These are phyloP conservation scores for Lepidocolaptes lacrymiger DNA, from an alignment of 2,797 vertebrate genomes.

Conservation along the genomic window DNA sequence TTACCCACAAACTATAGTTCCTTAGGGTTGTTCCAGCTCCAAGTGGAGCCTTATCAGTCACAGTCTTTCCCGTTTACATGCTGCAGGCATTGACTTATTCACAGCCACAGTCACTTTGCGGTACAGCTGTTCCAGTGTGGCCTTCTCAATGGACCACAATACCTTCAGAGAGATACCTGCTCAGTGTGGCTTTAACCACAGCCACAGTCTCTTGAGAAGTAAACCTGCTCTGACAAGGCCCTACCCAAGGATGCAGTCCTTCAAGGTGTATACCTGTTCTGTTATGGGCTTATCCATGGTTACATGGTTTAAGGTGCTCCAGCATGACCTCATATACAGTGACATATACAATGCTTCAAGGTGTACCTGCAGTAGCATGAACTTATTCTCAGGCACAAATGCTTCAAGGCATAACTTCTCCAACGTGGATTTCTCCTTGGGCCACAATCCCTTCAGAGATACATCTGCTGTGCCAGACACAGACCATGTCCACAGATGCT, in stretches of 20 bases:
- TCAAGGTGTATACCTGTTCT: background rate
- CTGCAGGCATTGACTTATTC: background rate
- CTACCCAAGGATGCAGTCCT: background rate
- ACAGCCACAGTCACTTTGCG: background rate
- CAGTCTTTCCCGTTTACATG: background rate
- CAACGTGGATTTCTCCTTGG: background rate
- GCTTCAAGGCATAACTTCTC: background rate
- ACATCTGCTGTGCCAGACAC: background rate
- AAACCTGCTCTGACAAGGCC: background rate
- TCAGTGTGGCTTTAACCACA: background rate
- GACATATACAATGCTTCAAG: background rate
- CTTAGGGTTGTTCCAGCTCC: background rate
- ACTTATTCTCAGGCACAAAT: background rate
- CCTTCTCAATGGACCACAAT: background rate
- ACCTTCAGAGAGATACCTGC: background rate
- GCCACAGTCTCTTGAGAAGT: background rate
- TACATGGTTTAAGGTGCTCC: background rate
- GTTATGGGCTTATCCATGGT: background rate
- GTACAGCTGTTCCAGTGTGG: fast-evolving
- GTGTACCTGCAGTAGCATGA: background rate
- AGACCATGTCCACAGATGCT: background rate
- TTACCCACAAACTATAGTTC: background rate
- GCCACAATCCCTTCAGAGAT: background rate
- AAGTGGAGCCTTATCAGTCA: background rate
- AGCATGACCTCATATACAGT: background rate